Evolutionary conservation across 2,113 vertebrate species (phyloP).

Genomic region (Andinoacara biseriatus): DNA sequence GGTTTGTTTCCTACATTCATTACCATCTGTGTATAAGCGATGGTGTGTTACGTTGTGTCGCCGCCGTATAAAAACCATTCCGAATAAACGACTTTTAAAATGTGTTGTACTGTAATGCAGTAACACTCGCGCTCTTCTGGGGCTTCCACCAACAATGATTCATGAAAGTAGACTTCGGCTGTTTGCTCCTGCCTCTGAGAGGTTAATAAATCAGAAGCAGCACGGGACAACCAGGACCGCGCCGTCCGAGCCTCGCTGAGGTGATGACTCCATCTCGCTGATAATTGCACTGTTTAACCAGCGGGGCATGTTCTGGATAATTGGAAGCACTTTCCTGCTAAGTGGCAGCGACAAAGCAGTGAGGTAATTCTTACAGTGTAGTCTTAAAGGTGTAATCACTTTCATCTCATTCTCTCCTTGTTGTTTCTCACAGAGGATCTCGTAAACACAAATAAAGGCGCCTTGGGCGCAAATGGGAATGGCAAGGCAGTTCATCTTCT

Average conservation of each 20-base stretch:
- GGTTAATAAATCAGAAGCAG: conserved; percentile 45
- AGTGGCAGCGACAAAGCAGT: conserved; percentile 9
- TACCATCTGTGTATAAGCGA: neutral
- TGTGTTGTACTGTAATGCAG: neutral
- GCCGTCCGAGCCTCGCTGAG: conserved; percentile 3
- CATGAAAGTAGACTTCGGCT: conserved; percentile 25
- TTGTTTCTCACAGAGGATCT: neutral
- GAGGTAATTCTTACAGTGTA: conserved; percentile 37
- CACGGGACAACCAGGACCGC: neutral
- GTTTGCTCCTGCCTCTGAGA: conserved; percentile 29
- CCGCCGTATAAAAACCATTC: neutral
- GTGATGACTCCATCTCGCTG: conserved; percentile 50
- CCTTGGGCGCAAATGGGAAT: neutral
- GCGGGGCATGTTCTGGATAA: conserved; percentile 59
- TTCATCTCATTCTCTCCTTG: conserved; percentile 19
- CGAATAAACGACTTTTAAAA: conserved; percentile 7
- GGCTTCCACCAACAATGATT: conserved; percentile 28
- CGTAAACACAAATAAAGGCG: conserved; percentile 16
- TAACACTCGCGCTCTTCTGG: neutral
- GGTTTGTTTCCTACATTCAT: neutral
- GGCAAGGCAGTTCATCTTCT: neutral
- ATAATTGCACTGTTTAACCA: conserved; percentile 60
- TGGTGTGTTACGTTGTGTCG: neutral
- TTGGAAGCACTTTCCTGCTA: conserved; percentile 44
- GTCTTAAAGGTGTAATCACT: conserved; percentile 47